Base-by-base conservation (phyloP, 2,888 invertebrate genomes). In the Drosophila setosimentum region DNA sequence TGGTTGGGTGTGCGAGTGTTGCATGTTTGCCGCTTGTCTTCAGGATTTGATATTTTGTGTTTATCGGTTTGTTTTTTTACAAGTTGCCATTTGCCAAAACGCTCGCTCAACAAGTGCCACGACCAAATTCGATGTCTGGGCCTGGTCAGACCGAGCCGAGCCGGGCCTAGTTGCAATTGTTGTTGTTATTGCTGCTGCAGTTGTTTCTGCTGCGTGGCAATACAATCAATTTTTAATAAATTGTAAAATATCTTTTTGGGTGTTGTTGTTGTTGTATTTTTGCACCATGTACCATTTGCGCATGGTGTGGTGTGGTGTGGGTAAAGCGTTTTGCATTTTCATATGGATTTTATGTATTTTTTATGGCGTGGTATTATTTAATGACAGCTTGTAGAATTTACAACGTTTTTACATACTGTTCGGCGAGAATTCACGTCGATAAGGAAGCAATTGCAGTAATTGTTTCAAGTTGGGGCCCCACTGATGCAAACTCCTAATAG, bases 221-320 rank as follows among this genome's bases (percentile, higher is more conserved):
- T 82, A 85, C 88, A 85, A 85, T 85, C 88, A 85, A 85, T 85
- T 85, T 85, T 85, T 85, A 85, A 85, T 85, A 85, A 85, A 85
- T 85, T 88, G 88, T 88, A 78, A 78, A 88, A 80, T 73, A 82
- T 82, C 57, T 71, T 61, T 69, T 68, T 59, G 51, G 53, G 45
- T 62, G 59, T 27, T 68, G 30, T 60, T 68, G 30, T 60, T 63
- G 27, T 69, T 60, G 48, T n/a, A 40, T 58, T 73, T 72, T 75
- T 75, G 51, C 69, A 64, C 57, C 74, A 68, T 64, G 65, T n/a
- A n/a, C n/a, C n/a, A n/a, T 61, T 61, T 55, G 24, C 27, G 48
- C 55, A 37, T 72, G 61, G 45, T 55, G 42, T 72, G 61, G 45
- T 55, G 55, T 72, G 64, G 45, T 76, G 64, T 78, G 70, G 72